Evolutionary conservation across 2,797 vertebrate species (phyloP).

Genomic region (Sphenopsis melanotis): DNA sequence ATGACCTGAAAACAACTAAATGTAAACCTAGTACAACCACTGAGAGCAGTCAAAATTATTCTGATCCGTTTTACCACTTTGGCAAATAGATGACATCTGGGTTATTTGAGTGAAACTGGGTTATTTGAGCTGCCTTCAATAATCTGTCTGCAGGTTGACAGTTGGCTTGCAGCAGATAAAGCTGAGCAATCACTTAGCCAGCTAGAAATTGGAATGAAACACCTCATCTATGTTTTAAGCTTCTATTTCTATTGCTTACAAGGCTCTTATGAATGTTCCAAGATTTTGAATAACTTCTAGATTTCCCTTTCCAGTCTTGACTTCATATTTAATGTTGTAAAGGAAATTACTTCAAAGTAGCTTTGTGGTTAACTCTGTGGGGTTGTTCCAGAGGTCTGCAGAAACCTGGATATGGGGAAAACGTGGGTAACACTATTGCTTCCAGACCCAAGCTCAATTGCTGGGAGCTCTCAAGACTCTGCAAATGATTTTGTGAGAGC

Average conservation of each 20-base stretch:
- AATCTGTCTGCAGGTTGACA: not conserved
- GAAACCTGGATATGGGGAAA: conserved; percentile 22
- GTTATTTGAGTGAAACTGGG: not conserved
- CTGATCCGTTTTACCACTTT: not conserved
- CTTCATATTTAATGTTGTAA: not conserved
- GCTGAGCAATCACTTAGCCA: conserved; percentile 20
- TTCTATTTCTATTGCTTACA: conserved; percentile 17
- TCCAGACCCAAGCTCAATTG: not conserved
- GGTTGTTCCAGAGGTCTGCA: conserved; percentile 31
- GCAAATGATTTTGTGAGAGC: not conserved
- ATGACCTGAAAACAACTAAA: not conserved
- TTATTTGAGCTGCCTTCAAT: conserved; percentile 26
- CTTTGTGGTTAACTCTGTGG: conserved; percentile 6
- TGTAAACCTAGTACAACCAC: not conserved
- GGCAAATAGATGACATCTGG: conserved; percentile 30
- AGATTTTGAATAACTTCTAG: not conserved
- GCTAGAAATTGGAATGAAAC: conserved; percentile 41
- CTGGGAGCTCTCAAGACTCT: not conserved
- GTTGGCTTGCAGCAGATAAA: conserved; percentile 37
- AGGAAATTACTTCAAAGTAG: not conserved
- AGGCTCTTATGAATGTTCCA: not conserved
- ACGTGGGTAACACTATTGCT: not conserved
- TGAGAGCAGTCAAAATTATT: not conserved
- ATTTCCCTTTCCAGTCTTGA: conserved; percentile 5
- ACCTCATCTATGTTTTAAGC: not conserved